Evolutionary conservation across 2,797 vertebrate genomes (phyloP).

Genomic region (Bovichtus variegatus): DNA sequence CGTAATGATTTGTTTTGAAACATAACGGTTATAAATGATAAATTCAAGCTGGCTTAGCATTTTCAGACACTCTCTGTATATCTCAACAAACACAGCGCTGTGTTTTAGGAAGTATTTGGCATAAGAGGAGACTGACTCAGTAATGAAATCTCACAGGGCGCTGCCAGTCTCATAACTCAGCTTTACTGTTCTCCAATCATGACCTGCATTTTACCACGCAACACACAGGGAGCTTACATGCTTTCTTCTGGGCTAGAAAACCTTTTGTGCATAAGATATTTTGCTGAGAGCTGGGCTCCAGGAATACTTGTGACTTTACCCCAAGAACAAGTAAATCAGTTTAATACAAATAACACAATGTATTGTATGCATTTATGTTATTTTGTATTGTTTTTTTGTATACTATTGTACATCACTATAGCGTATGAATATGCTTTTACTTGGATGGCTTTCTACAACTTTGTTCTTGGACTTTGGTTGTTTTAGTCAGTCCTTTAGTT

Average conservation of each 20-base stretch:
- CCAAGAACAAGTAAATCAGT: neutral
- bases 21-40: constrained; percentile 26
- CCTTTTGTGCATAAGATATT: neutral
- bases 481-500: constrained; percentile 35
- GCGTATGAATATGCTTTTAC: neutral
- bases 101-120: constrained; percentile 40
- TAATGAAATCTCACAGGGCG: constrained; percentile 45
- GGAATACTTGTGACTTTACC: neutral
- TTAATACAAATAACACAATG: neutral
- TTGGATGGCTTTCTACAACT: neutral
- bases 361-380: neutral
- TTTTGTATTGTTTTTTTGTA: neutral
- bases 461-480: constrained; percentile 14
- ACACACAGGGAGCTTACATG: neutral
- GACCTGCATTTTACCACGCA: constrained; percentile 32
- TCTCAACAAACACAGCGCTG: constrained; percentile 12
- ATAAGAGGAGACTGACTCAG: constrained; percentile 28
- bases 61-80: constrained; percentile 11
- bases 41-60: constrained; percentile 13
- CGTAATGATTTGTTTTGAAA: constrained; percentile 49
- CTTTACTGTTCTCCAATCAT: constrained; percentile 37
- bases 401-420: neutral
- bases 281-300: neutral
- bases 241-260: neutral
- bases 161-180: constrained; percentile 57